Percentiles rank a stretch among this genome's conserved stretches.
Evolutionary conservation across 2,113 vertebrate genomes (phyloP).

Genomic region (Callopanchax toddi): DNA sequence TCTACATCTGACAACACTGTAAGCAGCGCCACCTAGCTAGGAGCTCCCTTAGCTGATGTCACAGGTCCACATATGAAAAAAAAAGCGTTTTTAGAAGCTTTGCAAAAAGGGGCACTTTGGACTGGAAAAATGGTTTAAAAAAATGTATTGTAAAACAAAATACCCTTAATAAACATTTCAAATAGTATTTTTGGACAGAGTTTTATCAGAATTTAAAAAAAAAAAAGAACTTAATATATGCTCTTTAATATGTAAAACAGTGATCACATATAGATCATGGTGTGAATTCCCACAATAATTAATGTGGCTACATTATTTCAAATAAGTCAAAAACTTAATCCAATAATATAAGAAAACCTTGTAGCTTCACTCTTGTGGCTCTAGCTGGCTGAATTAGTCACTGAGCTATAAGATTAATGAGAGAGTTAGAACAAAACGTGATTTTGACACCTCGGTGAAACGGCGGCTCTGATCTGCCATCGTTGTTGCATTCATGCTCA

Average conservation of each 20-base stretch:
- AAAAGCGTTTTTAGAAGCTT: no score
- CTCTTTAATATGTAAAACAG: neutral
- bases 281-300: neutral
- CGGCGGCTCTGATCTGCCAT: constrained; percentile 18
- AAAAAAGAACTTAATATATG: no score
- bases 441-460: constrained; percentile 3
- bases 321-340: neutral
- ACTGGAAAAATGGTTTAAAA: no score
- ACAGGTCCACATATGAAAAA: no score
- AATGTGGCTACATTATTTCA: neutral
- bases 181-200: no score
- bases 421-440: constrained; percentile 6
- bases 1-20: no score
- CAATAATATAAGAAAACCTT: neutral
- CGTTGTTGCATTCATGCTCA: constrained; percentile 32
- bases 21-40: no score
- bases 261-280: neutral
- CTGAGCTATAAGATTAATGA: neutral
- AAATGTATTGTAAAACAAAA: no score
- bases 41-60: no score
- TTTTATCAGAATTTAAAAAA: no score
- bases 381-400: constrained; percentile 1
- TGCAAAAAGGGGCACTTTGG: no score
- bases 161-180: no score
- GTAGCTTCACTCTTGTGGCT: neutral